phyloP scores from a whole-genome alignment of 2,888 invertebrate species.

The Sphinx pinastri region DNA sequence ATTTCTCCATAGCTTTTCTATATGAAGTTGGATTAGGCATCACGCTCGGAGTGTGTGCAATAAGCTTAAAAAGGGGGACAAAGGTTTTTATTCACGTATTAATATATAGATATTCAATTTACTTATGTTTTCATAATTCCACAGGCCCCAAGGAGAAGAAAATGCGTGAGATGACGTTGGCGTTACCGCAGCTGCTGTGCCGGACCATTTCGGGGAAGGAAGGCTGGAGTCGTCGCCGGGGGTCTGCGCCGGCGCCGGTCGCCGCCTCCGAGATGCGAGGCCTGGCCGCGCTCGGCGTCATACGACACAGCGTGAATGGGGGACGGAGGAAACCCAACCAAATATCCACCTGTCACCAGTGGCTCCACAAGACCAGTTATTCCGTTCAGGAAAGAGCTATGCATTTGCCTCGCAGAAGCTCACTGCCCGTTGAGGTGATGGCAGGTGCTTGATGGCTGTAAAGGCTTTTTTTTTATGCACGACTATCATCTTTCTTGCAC shows the following conservation, averaged over 20 bases:
- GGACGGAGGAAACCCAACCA: constrained; percentile 54
- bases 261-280: constrained; percentile 56
- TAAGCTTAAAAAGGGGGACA: no score
- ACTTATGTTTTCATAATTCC: constrained; percentile 26
- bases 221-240: constrained; percentile 58
- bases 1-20: no score
- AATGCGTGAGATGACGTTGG: constrained; percentile 52
- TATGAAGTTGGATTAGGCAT: no score
- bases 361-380: constrained; percentile 55
- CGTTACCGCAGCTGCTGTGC: constrained; percentile 55
- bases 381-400: constrained; percentile 49
- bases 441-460: constrained; percentile 59
- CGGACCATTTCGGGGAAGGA: constrained; percentile 61
- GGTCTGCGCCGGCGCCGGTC: constrained; percentile 66
- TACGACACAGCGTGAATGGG: constrained; percentile 57
- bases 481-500: constrained; percentile 46
- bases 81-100: no score
- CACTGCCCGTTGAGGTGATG: constrained; percentile 78
- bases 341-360: constrained; percentile 58
- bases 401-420: constrained; percentile 61
- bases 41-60: no score
- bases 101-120: no score
- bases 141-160: constrained; percentile 62
- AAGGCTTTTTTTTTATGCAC: constrained; percentile 57
- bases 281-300: constrained; percentile 45